Conservation (phyloP, 1,140 invertebrate genomes). For the Neodiprion fabricii region DNA sequence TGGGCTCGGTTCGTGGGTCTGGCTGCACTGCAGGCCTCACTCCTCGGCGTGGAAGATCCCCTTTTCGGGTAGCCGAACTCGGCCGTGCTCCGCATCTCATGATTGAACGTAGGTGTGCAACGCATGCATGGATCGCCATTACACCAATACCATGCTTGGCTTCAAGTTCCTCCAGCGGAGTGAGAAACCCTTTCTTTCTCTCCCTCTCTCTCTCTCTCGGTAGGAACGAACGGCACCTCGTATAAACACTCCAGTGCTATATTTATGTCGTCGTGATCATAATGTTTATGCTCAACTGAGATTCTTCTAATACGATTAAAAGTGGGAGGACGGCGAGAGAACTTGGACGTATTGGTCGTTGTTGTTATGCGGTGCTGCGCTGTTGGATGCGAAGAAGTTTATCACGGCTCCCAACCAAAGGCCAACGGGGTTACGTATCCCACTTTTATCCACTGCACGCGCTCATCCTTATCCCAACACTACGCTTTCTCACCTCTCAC, state of each 20-base stretch:
- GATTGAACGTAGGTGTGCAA: slow-evolving; percentile 2
- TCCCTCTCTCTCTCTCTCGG: slow-evolving; percentile 10
- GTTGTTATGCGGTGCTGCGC: neutral
- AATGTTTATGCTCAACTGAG: slow-evolving; percentile 49
- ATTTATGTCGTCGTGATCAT: slow-evolving; percentile 54
- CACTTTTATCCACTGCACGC: no score
- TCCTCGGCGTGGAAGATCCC: slow-evolving; percentile 17
- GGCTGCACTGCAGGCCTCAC: neutral
- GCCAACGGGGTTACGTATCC: no score
- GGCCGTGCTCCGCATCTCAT: neutral
- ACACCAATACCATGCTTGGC: slow-evolving; percentile 12
- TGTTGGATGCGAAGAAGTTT: neutral
- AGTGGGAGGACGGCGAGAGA: slow-evolving; percentile 49
- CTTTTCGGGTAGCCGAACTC: slow-evolving; percentile 2
- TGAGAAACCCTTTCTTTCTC: slow-evolving; percentile 39
- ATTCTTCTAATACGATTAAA: slow-evolving; percentile 50
- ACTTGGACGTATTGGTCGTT: slow-evolving; percentile 31
- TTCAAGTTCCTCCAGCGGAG: slow-evolving; percentile 33
- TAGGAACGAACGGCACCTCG: neutral
- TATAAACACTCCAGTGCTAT: slow-evolving; percentile 35
- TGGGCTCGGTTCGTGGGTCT: slow-evolving; percentile 25
- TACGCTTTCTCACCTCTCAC: no score
- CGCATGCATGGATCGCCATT: no score
- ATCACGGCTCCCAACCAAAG: no score
- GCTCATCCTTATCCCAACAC: no score